phyloP scores from a whole-genome alignment of 2,797 vertebrate genomes.

The Typhlichthys subterraneus region DNA sequence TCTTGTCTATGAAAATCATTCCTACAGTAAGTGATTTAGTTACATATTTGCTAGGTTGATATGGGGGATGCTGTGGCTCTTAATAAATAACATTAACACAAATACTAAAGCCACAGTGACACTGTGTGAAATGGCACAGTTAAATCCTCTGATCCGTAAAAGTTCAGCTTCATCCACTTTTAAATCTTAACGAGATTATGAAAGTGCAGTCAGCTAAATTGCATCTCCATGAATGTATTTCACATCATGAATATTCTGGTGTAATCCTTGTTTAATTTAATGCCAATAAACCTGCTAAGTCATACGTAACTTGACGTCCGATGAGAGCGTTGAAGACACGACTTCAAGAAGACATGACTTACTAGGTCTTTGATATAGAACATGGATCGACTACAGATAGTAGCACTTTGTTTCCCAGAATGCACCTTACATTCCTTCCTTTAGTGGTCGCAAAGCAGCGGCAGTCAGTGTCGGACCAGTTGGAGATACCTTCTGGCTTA shows the following conservation, averaged over 20 bases:
- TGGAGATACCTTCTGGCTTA: slow-evolving; percentile 63
- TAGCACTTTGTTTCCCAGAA: slow-evolving; percentile 43
- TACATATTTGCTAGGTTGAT: too few species aligned
- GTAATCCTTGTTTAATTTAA: too few species aligned
- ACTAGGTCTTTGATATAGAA: too few species aligned
- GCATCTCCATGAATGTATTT: background rate
- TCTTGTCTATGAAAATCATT: too few species aligned
- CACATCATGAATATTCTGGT: too few species aligned
- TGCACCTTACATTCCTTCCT: slow-evolving; percentile 45
- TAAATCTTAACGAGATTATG: slow-evolving; percentile 51
- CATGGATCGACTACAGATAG: too few species aligned
- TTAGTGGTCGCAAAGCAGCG: background rate
- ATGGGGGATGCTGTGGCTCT: background rate
- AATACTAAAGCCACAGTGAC: slow-evolving; percentile 25
- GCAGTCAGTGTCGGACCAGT: slow-evolving; percentile 37
- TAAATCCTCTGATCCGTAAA: slow-evolving; percentile 43
- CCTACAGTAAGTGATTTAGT: too few species aligned
- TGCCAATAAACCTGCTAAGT: too few species aligned
- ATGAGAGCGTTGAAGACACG: too few species aligned
- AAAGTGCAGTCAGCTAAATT: slow-evolving; percentile 26
- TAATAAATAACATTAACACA: slow-evolving; percentile 15
- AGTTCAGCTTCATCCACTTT: slow-evolving; percentile 39
- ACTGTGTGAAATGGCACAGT: slow-evolving; percentile 19
- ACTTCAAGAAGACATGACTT: too few species aligned
- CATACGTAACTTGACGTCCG: too few species aligned